A percentile compares a stretch with the other conserved stretches of the same genome.
phyloP scores from a whole-genome alignment of 2,797 vertebrate genomes.

The Rhinichthys osculus region DNA sequence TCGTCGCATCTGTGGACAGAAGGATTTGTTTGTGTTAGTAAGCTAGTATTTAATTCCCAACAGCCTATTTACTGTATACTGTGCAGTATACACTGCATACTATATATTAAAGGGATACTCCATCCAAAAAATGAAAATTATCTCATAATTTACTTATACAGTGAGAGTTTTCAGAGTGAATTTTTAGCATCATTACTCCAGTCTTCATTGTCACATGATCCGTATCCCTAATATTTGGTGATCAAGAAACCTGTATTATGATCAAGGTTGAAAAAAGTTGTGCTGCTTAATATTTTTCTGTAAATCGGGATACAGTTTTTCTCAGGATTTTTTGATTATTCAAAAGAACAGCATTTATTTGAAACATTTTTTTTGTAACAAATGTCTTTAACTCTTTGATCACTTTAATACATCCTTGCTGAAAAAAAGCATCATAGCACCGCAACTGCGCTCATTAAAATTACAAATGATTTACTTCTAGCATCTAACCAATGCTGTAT shows the following conservation, averaged over 20 bases:
- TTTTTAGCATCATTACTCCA: no score
- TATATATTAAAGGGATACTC: no score
- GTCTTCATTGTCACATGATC: no score
- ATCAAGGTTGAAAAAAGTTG: not conserved
- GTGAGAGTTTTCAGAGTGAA: no score
- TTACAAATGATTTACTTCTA: no score
- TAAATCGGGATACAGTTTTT: not conserved
- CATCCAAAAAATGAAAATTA: no score
- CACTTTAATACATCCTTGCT: not conserved
- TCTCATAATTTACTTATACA: no score
- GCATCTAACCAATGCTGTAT: no score
- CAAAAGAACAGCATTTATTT: not conserved
- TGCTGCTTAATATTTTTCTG: not conserved
- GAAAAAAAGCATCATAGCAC: not conserved
- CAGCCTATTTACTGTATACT: not conserved
- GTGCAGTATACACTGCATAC: not conserved
- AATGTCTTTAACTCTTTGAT: not conserved
- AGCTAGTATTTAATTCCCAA: not conserved
- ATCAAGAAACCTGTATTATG: not conserved
- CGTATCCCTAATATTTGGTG: no score
- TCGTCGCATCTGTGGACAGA: constrained; percentile 86
- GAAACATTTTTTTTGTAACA: not conserved
- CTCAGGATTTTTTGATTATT: not conserved
- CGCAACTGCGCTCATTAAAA: no score
- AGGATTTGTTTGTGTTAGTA: not conserved